Evolutionary conservation across 2,888 invertebrate species (phyloP).

Genomic region (Hipparchia sbordonii): DNA sequence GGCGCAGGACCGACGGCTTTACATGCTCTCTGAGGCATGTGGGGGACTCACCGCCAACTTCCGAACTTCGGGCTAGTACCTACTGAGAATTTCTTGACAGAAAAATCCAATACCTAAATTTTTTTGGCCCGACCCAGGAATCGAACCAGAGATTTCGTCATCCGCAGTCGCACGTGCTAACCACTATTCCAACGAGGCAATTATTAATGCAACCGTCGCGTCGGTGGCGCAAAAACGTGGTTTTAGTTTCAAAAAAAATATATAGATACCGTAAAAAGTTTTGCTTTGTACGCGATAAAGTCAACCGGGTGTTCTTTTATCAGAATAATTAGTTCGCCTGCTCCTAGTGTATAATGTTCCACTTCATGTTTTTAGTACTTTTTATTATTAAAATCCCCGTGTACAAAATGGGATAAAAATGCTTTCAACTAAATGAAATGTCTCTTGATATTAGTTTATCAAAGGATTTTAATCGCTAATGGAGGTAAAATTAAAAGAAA

Average conservation of each 20-base stretch:
- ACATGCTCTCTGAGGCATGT: no score
- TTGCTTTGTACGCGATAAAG: neutral
- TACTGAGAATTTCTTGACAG: no score
- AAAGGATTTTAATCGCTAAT: conserved; percentile 10
- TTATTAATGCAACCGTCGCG: conserved; percentile 14
- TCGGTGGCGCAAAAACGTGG: neutral
- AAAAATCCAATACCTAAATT: no score
- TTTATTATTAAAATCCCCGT: conserved; percentile 5
- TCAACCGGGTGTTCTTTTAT: neutral
- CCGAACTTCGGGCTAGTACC: no score
- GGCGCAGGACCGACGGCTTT: no score
- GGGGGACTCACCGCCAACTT: no score
- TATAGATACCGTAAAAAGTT: no score
- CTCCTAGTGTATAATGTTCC: neutral
- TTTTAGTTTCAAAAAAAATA: neutral
- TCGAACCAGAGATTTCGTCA: no score
- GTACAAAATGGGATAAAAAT: conserved; percentile 10
- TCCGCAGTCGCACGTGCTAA: neutral
- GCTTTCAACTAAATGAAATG: conserved; percentile 12
- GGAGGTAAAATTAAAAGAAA: neutral
- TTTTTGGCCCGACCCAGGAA: no score
- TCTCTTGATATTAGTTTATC: neutral
- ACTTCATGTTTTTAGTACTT: neutral
- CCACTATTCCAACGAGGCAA: conserved; percentile 2
- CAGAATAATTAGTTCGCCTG: neutral